Base-by-base conservation (phyloP, 1,140 invertebrate species). In the Drosophila arizonae region DNA sequence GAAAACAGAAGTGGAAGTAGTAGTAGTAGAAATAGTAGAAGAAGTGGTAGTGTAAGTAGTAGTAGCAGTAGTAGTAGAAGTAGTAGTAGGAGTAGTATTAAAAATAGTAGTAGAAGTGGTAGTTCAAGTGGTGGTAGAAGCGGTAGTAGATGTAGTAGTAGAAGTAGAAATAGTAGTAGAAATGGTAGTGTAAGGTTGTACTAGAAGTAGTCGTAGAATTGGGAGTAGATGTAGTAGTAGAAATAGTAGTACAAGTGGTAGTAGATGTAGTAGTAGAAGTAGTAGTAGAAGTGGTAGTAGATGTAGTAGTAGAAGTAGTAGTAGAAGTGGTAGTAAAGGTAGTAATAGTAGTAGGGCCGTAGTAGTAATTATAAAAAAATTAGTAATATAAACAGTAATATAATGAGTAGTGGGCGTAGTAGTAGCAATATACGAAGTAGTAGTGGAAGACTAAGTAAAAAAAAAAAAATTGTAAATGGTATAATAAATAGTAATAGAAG, bases 1-100 rank as follows among this genome's bases (percentile, higher is more conserved):
- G 67, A 50, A 72, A 57, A 63, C 60, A 76, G 57, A 11, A 13
- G 36, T 39, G n/a, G 41, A 6, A 46, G 43, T 45, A 46, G 70
- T 24, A 9, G 52, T 39, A 50, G 48, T 26, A 50, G 24, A 39
- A 3, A 8, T 39, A 6, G 15, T 24, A 24, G 17, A 24, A 41
- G 10, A 24, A 41, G 17, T 24, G 21, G 54, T 56, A 39, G 15
- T 55, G 13, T 11, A n/a, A 21, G 28, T 11, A 21, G 28, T 39
- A 39, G n/a, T 21, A 55, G 52, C n/a, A 21, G 21, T 21, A 24
- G 33, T 11, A 39, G 52, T 55, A 21, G 52, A 15, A 39, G 36
- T 39, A 39, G 28, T 54, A 54, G 28, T 30, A n/a, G 6, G 9
- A 54, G n/a, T 36, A 11, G 28, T 17, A 33, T 13, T 33, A 33